A percentile compares a stretch with the other conserved stretches of the same genome.
Conservation (phyloP, 2,888 invertebrate genomes). For the Papilio gigon region DNA sequence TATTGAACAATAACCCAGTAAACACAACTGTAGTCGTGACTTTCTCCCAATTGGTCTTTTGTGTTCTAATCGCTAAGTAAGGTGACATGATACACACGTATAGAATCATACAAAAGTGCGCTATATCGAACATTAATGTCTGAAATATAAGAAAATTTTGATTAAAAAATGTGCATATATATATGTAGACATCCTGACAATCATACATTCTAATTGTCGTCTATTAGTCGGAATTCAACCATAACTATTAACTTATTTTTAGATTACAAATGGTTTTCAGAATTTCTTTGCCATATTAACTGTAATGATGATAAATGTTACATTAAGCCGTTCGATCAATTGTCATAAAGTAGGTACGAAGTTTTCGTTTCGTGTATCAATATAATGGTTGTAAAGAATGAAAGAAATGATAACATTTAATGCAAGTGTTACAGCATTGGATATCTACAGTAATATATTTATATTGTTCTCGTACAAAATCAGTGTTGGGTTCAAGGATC, state of each 20-base stretch:
- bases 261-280: too few species aligned
- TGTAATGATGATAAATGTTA: too few species aligned
- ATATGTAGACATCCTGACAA: too few species aligned
- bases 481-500: conserved; percentile 76
- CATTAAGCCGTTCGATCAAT: too few species aligned
- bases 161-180: neutral
- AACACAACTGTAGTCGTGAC: conserved; percentile 65
- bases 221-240: too few species aligned
- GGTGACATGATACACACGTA: conserved; percentile 72
- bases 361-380: too few species aligned
- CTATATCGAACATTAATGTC: conserved; percentile 69
- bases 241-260: too few species aligned
- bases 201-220: too few species aligned
- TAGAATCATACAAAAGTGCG: conserved; percentile 69
- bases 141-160: conserved; percentile 51
- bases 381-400: too few species aligned
- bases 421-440: neutral
- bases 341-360: too few species aligned
- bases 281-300: too few species aligned
- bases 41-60: conserved; percentile 58
- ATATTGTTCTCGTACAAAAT: conserved; percentile 61
- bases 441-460: too few species aligned
- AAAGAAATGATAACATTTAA: neutral
- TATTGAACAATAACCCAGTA: conserved; percentile 68
- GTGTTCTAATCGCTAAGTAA: conserved; percentile 61